Evolutionary conservation across 2,888 invertebrate genomes (phyloP), one percentile per base, ranked within the genome.

Genomic region (Erebia aethiops): DNA sequence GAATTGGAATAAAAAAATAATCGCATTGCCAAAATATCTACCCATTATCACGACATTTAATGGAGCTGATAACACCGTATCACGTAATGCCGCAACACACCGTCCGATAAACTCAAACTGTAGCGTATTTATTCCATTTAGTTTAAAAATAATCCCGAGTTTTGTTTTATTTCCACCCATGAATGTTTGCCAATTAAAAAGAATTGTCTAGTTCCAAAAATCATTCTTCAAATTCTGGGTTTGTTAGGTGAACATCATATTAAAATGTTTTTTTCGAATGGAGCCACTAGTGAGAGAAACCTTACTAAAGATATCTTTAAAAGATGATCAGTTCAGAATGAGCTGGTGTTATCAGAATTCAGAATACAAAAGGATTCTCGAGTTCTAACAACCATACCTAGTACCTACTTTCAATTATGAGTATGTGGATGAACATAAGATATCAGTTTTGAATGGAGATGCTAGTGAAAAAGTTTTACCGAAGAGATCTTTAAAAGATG

Each of bases 21-120:
- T 90, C 87, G 83, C 80, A 78, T 81, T 82, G 83, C 84, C 84
- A 84, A 87, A 88, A 87, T 84, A 85, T 78, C 80, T 81, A 83
- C 82, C 77, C 82, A 84, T 86, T 90, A 90, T 90, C 89, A 88
- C 86, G 84, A 86, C 83, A 86, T 85, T 85, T 82, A 77, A 81
- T 80, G 76, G 74, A 75, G 76, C 82, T 86, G 91, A 92, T 91
- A 91, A 89, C 82, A 79, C 62, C 78, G 74, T 84, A 86, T 85
- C 85, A 83, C 78, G 80, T 85, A 86, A 87, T 84, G 82, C 78
- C 78, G 77, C 78, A 81, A 79, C 81, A 82, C 82, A 85, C 81
- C 82, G 81, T 71, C 78, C 80, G 80, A 84, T 85, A 83, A 83
- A 81, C 75, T 67, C 49, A 51, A 26, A 71, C 57, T 57, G 58